These are phyloP conservation scores for Hydractinia echinata DNA, from an alignment of 30 jellyfish, hydroid and myxozoan genomes.

Conservation along the genomic window DNA sequence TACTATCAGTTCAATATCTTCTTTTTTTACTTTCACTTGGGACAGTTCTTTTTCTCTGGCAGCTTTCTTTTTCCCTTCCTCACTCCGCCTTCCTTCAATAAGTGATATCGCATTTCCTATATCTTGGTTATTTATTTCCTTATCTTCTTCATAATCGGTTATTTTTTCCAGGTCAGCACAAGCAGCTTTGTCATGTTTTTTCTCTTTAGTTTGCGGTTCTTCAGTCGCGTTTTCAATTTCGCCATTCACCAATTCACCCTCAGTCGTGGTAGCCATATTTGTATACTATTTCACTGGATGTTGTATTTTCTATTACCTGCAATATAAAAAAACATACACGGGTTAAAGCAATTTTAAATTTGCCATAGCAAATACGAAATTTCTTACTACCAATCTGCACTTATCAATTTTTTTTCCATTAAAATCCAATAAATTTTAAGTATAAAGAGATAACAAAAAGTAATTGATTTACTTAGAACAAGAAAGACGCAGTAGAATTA, in stretches of 20 bases:
- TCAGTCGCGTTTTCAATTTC: constrained; percentile 43
- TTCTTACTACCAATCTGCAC: no score
- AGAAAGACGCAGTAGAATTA: no score
- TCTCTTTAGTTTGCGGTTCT: constrained; percentile 54
- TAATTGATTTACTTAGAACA: no score
- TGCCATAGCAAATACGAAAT: no score
- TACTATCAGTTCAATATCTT: constrained; percentile 76
- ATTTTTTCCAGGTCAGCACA: constrained; percentile 86
- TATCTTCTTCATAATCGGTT: constrained; percentile 91
- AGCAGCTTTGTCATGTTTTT: constrained; percentile 86
- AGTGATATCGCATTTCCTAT: constrained; percentile 85
- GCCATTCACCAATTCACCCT: constrained; percentile 37
- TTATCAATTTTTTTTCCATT: no score
- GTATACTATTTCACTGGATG: neutral
- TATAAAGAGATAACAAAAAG: no score
- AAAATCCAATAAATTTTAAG: no score
- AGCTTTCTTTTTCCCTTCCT: constrained; percentile 63
- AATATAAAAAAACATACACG: neutral
- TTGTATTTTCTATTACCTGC: neutral
- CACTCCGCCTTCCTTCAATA: constrained; percentile 77
- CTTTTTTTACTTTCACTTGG: constrained; percentile 74
- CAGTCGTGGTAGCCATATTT: constrained; percentile 65
- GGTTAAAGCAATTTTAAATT: no score
- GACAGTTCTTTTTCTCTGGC: constrained; percentile 75
- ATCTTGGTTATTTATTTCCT: constrained; percentile 64